Conservation (phyloP, 2,113 vertebrate genomes). For the Orycteropus afer region DNA sequence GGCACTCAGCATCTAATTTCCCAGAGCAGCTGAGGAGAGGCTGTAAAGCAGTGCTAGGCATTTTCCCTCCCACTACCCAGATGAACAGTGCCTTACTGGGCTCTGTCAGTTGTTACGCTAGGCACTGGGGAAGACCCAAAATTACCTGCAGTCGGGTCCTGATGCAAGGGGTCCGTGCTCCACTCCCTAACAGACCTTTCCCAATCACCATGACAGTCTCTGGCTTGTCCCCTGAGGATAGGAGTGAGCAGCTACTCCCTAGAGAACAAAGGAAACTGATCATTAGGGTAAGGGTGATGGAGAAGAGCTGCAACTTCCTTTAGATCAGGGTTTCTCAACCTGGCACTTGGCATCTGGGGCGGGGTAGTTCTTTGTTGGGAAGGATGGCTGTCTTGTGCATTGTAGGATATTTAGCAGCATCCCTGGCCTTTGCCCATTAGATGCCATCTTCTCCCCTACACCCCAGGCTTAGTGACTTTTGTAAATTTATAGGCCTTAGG, state of each 20-base stretch:
- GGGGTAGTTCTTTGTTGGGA: neutral
- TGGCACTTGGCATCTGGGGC: neutral
- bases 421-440: neutral
- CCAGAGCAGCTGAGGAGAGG: neutral
- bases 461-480: neutral
- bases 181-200: conserved; percentile 74
- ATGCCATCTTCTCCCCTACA: neutral
- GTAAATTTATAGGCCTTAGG: neutral
- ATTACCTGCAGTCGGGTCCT: conserved; percentile 78
- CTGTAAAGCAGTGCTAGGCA: conserved; percentile 33
- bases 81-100: conserved; percentile 9
- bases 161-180: conserved; percentile 75
- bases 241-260: conserved; percentile 73
- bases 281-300: neutral
- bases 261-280: conserved; percentile 60
- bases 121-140: conserved; percentile 6
- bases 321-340: neutral
- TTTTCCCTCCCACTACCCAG: conserved; percentile 34
- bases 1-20: neutral
- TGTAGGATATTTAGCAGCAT: conserved; percentile 6
- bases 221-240: conserved; percentile 76
- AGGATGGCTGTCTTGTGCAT: neutral
- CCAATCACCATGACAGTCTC: conserved; percentile 80
- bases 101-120: neutral
- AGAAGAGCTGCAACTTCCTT: neutral